Evolutionary conservation across 1,140 invertebrate genomes (phyloP).

Genomic region (Drosophila asahinai): DNA sequence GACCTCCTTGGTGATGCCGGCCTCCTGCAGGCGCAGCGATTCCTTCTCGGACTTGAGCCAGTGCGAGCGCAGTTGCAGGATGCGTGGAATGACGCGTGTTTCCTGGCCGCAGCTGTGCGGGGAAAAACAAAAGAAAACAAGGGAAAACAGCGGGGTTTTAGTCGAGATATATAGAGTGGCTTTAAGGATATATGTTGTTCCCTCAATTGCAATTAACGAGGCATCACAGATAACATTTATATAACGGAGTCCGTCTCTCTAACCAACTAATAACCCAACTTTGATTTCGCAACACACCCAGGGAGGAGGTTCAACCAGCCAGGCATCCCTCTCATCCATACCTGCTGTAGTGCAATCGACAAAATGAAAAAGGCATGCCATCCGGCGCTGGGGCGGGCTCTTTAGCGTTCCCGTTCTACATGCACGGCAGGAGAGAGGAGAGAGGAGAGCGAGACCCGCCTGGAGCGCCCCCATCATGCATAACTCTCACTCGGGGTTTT

Average conservation of each 20-base stretch:
- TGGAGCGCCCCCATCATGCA: slow-evolving; percentile 27
- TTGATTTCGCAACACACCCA: too few species aligned
- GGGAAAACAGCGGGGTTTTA: neutral
- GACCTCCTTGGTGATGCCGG: slow-evolving; percentile 96
- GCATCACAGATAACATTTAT: too few species aligned
- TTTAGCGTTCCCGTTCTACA: slow-evolving; percentile 10
- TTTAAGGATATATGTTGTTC: too few species aligned
- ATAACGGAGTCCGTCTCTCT: too few species aligned
- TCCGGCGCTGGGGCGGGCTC: slow-evolving; percentile 19
- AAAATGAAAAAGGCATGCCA: slow-evolving; percentile 46
- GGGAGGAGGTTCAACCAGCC: neutral
- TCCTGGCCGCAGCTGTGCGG: slow-evolving; percentile 96
- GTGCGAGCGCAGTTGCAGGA: slow-evolving; percentile 95
- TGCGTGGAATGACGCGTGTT: slow-evolving; percentile 97
- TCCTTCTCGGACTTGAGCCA: slow-evolving; percentile 97
- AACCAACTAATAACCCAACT: too few species aligned
- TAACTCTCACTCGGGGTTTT: slow-evolving; percentile 22
- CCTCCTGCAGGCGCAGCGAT: slow-evolving; percentile 94
- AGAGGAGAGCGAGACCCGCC: neutral
- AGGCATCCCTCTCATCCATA: neutral
- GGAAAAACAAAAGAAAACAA: slow-evolving; percentile 12
- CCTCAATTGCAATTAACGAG: too few species aligned
- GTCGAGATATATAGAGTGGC: too few species aligned
- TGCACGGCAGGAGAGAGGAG: too few species aligned
- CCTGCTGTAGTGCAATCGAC: slow-evolving; percentile 43